Evolutionary conservation across 2,888 invertebrate genomes (phyloP), one percentile per base, ranked within the genome.

Genomic region (Netelia virgata): DNA sequence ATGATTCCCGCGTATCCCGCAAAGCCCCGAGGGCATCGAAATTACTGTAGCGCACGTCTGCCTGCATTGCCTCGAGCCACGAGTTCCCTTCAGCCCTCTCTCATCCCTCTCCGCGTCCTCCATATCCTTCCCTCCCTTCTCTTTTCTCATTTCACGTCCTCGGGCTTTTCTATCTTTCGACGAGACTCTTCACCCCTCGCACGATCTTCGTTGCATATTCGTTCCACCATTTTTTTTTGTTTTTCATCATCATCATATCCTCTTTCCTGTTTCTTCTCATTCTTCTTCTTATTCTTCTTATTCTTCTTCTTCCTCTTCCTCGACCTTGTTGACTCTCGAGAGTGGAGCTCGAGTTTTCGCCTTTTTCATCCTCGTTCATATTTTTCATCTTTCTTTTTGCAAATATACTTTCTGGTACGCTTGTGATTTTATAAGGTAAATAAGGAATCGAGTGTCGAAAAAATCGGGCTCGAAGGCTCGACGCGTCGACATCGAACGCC

Each of bases 21-120:
- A 86, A 28, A 57, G 10, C 87, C 90, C 90, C 81, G 86, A 85
- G 91, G 92, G 88, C 84, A 89, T 89, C 90, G 87, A 91, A 92
- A 92, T 91, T 89, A 88, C 88, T 88, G 87, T 88, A 87, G 88
- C 88, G 64, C 88, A 89, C 90, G 91, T 91, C 90, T 90, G 92
- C 91, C 92, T 91, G 91, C 91, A 92, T 81, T 87, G 92, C 92
- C 88, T 63, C 72, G 43, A 89, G 93, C 91, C 70, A 88, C 68
- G 75, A 86, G 59, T 84, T 77, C 86, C 81, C 86, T 87, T 88
- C 87, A 74, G 78, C 85, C 73, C 76, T 86, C 78, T 88, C 87
- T 81, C 87, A 82, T 75, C 53, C 18, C 14, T 68, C 66, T 70
- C 69, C 47, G 9, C 20, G 70, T 87, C 80, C 82, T 73, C 74